Evolutionary conservation across 1,140 invertebrate genomes (phyloP).

Genomic region (Copidosoma floridanum): DNA sequence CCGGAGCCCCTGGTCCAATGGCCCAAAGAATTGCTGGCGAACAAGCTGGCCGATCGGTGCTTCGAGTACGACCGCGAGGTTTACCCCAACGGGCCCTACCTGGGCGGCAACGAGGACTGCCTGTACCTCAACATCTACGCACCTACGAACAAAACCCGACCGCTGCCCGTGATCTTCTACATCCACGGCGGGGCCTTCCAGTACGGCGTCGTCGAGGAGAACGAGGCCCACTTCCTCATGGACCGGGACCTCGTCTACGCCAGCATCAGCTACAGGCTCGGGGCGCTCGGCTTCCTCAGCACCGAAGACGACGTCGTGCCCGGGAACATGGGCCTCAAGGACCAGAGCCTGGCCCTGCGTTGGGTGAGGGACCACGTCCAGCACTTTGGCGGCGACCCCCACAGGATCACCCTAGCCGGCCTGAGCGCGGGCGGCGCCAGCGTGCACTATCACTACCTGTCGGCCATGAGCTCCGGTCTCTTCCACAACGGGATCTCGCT

Average conservation of each 20-base stretch:
- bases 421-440: neutral
- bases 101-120: neutral
- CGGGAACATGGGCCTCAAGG: constrained; percentile 11
- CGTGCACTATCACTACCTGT: constrained; percentile 11
- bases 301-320: constrained; percentile 7
- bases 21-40: neutral
- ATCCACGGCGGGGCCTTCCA: constrained; percentile 6
- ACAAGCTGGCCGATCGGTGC: neutral
- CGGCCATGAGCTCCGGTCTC: neutral
- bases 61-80: neutral
- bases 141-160: neutral
- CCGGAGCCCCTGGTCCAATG: neutral
- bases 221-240: neutral
- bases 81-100: neutral
- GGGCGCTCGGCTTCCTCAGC: neutral
- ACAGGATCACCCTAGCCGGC: neutral
- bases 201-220: neutral
- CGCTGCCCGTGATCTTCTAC: neutral
- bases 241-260: neutral
- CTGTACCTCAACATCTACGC: constrained; percentile 1
- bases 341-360: neutral
- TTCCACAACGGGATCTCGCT: constrained; percentile 2
- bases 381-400: constrained; percentile 1
- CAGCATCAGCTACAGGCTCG: neutral
- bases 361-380: neutral